Base-by-base conservation (phyloP, 2,888 invertebrate species). In the Teleiodes luculella region DNA sequence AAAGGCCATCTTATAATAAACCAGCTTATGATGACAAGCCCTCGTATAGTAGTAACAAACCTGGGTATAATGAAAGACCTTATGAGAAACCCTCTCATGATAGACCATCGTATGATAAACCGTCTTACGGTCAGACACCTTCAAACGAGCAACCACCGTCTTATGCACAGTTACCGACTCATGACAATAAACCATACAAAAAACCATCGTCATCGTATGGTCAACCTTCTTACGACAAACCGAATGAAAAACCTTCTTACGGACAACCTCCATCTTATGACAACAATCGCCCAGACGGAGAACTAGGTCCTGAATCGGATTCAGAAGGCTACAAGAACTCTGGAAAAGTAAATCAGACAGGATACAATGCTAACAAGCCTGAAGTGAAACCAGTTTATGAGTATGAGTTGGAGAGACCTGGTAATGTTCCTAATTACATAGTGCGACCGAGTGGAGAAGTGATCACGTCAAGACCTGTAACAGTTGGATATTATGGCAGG, bases 341-440 rank as follows among this genome's bases (percentile, higher is more conserved):
- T n/a, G 39, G 20, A 16, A 62, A 62, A 43, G 57, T 59, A 18
- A 58, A 64, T 16, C 41, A 60, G 20, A 43, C 43, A n/a, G 39
- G 39, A 1, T 41, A 20, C 18, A 31, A 16, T 31, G 11, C 35
- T 18, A 11, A 48, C 13, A 48, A 35, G 13, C 33, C 48, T 35
- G 35, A 72, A 53, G 57, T 83, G 0, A 86, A 78, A 57, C 88
- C 89, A 2, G 89, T 88, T 0, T 88, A 88, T 43, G 88, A 88
- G 54, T 72, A 76, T 39, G 86, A 82, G 1, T n/a, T 68, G 48
- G 82, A 83, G 0, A 83, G 70, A 46, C 81, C 85, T 0, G 58
- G 49, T 0, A 72, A 81, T 51, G 81, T 64, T 0, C 84, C 85
- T 0, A 78, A 79, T 57, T 88, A 86, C 54, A 73, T 79, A 8